Evolutionary conservation across 2,797 vertebrate genomes (phyloP), one percentile per base, ranked within the genome.

Genomic region (Periparus ater): DNA sequence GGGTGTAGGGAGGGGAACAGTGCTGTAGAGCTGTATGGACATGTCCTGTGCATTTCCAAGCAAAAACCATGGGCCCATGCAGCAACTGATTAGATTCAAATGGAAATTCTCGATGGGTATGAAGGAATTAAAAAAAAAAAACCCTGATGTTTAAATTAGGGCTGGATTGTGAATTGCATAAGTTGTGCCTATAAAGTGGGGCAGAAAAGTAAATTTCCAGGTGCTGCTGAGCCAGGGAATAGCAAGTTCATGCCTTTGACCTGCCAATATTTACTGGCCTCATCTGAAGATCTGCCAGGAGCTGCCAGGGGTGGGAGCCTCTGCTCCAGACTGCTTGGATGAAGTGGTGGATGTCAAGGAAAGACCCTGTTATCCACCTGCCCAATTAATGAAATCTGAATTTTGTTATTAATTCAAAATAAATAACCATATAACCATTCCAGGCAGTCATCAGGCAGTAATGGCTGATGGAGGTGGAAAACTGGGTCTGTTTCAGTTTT

Each of bases 1-100:
- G 93, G 91, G 93, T 88, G 89, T 93, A 96, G 89, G 91, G 95
- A 95, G 88, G 93, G 91, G 91, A 91, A 1, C 79, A 17, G 91
- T 54, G 78, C 81, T 66, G 34, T 3, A 63, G 86, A 96, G 73
- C 85, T 97, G 96, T 47, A 91, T 42, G 70, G 92, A 88, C 95
- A 96, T 0, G 95, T 88, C 67, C 88, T 30, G 40, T 50, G 60
- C 82, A 60, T 78, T 89, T 95, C 89, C 91, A 93, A 95, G 91
- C 42, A 19, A 71, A 83, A 86, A 54, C 1, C 9, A 89, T 78
- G 89, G 85, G 91, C 68, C 61, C 29, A 6, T 51, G 75, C 51
- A 92, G 79, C 73, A 88, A 72, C 82, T 45, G 89, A 89, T 91
- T 55, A 92, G 85, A 91, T 81, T 80, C 7, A 85, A 91, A 89